Evolutionary conservation across 2,888 invertebrate genomes (phyloP).

Genomic region (Anorthoa munda): DNA sequence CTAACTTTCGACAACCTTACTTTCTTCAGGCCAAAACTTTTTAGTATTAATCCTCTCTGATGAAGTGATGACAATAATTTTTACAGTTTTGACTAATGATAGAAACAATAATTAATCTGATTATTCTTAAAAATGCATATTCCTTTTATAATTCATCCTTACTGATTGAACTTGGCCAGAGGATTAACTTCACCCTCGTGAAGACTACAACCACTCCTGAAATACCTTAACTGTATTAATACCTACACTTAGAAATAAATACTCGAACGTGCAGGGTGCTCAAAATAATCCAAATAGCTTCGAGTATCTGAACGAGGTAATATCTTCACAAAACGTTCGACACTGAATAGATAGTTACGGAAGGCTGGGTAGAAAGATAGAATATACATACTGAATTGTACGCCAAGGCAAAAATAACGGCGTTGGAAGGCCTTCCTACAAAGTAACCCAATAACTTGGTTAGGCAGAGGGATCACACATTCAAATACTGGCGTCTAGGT

Average conservation of each 20-base stretch:
- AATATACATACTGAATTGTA: no score
- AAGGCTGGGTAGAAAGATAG: neutral
- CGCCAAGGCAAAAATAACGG: no score
- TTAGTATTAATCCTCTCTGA: neutral
- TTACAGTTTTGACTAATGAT: neutral
- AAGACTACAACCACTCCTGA: neutral
- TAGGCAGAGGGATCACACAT: no score
- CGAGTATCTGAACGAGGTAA: constrained; percentile 42
- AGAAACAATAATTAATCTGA: neutral
- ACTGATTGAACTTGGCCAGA: neutral
- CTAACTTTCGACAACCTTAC: neutral
- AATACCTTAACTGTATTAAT: constrained; percentile 14
- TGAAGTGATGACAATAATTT: neutral
- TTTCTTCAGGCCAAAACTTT: neutral
- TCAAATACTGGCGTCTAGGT: no score
- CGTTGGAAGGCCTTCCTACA: no score
- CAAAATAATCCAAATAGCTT: constrained; percentile 46
- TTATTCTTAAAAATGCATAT: neutral
- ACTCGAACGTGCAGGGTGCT: constrained; percentile 4
- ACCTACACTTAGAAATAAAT: constrained; percentile 20
- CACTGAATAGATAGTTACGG: neutral
- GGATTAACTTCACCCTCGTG: neutral
- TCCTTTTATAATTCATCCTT: neutral
- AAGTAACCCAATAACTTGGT: no score
- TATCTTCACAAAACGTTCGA: constrained; percentile 42